Percentiles rank a stretch among this genome's conserved stretches.
These are phyloP conservation scores for Phataginus tetradactyla DNA, from an alignment of 2,797 vertebrate genomes.

Conservation along the genomic window DNA sequence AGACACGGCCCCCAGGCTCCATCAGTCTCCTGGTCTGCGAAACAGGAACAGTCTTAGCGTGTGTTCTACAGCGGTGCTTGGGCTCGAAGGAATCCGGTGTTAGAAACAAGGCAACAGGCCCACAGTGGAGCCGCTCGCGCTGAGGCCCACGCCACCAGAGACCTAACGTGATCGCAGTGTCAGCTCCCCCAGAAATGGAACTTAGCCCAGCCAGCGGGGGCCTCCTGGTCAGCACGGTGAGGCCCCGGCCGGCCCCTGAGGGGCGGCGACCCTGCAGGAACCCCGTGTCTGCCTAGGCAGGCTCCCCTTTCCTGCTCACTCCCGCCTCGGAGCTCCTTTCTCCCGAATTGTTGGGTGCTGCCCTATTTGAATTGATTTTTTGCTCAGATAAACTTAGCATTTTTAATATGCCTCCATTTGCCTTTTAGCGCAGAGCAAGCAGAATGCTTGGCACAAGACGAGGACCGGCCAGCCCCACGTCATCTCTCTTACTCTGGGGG, in stretches of 20 bases:
- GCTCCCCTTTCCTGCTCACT: no score
- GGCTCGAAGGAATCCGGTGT: neutral
- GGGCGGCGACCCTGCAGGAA: neutral
- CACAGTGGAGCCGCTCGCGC: neutral
- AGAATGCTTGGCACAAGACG: no score
- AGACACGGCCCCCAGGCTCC: neutral
- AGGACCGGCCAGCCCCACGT: neutral
- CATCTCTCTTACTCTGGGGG: neutral
- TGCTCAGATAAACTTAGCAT: neutral
- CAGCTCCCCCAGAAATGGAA: neutral
- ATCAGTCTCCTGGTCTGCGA: neutral
- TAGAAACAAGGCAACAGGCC: neutral
- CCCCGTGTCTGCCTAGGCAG: neutral
- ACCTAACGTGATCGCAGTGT: neutral
- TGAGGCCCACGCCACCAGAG: no score
- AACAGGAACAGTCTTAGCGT: neutral
- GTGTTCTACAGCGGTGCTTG: neutral
- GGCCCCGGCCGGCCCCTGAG: no score
- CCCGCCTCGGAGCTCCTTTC: neutral
- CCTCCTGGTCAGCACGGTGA: neutral
- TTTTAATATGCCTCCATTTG: neutral
- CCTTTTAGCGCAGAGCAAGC: neutral
- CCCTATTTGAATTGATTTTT: neutral
- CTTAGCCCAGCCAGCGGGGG: neutral
- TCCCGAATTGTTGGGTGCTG: neutral